Base-by-base conservation (phyloP, 2,797 vertebrate species). In the Macropus fuliginosus region DNA sequence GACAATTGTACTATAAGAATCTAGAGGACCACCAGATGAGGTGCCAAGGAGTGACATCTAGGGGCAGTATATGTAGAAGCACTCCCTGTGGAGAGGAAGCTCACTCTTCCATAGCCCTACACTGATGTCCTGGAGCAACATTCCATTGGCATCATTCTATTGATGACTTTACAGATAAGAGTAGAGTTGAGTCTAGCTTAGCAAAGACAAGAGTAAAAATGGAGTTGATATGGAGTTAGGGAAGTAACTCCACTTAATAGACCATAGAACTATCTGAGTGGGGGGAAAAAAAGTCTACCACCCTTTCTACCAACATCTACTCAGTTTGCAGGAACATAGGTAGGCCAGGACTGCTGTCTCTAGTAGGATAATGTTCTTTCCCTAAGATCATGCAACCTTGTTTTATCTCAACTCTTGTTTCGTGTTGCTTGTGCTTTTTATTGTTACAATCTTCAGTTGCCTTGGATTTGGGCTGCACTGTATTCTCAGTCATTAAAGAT, bases 401-500 rank as follows among this genome's bases (percentile, higher is more conserved):
- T 87, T 24, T 87, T 87, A 87, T 50, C 74, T 50, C 9, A 46
- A 50, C 9, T 87, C 74, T 87, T 50, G 5, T 50, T 87, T 27
- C 24, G 5, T 28, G 24, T 87, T 50, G 24, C 40, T 50, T 87
- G 24, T 87, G 12, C 40, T 46, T 87, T 87, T 87, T 87, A 50
- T 46, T 87, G 10, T 21, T 87, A 21, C 40, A 81, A 12, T 87
- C 21, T 27, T 27, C 21, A 87, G 4, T 46, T 40, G n/a, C n/a
- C 40, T 46, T 46, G 40, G 18, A 46, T 87, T 50, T 28, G 92
- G 54, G 93, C 54, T 46, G 74, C 11, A 56, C n/a, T 14, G 55
- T 31, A 55, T 87, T 95, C 46, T 87, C 18, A 54, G 40, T 92
- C 56, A 66, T 90, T 92, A 95, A 95, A 92, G 57, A 95, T 12